phyloP scores from a whole-genome alignment of 2,888 invertebrate genomes.

The Lissonota sp. region DNA sequence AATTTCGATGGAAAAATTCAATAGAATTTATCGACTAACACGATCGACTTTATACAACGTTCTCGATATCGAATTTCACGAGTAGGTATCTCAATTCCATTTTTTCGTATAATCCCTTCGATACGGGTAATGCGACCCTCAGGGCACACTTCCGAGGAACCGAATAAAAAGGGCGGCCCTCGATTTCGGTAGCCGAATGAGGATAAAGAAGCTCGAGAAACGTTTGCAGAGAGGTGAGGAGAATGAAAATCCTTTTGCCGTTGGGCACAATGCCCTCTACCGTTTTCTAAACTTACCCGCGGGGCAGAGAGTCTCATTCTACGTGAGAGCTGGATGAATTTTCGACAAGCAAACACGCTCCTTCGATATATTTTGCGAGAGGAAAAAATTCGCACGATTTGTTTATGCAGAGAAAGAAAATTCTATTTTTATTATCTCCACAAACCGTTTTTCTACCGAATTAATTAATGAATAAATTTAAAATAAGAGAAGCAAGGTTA shows the following conservation, averaged over 20 bases:
- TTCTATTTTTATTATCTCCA: no score
- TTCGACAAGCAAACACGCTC: slow-evolving; percentile 55
- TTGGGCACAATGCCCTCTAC: slow-evolving; percentile 50
- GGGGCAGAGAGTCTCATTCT: slow-evolving; percentile 38
- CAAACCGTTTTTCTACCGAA: no score
- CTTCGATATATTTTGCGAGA: no score
- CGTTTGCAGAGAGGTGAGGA: slow-evolving; percentile 40
- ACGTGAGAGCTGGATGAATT: slow-evolving; percentile 38
- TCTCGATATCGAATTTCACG: slow-evolving; percentile 56
- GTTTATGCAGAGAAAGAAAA: no score
- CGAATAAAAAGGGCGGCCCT: slow-evolving; percentile 55
- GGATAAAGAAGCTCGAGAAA: slow-evolving; percentile 3
- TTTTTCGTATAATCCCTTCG: slow-evolving; percentile 56
- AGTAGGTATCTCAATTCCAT: slow-evolving; percentile 59
- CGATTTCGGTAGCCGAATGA: slow-evolving; percentile 22
- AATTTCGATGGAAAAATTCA: slow-evolving; percentile 47
- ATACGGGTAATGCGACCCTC: slow-evolving; percentile 48
- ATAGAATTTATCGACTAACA: slow-evolving; percentile 41
- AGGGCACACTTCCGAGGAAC: slow-evolving; percentile 48
- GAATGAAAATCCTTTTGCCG: slow-evolving; percentile 62
- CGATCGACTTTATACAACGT: slow-evolving; percentile 19
- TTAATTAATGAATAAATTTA: no score
- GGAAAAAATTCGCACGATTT: no score
- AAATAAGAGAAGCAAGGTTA: no score
- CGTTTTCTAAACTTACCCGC: slow-evolving; percentile 34